Conservation (phyloP, 2,797 vertebrate species). For the Neosalanx taihuensis region DNA sequence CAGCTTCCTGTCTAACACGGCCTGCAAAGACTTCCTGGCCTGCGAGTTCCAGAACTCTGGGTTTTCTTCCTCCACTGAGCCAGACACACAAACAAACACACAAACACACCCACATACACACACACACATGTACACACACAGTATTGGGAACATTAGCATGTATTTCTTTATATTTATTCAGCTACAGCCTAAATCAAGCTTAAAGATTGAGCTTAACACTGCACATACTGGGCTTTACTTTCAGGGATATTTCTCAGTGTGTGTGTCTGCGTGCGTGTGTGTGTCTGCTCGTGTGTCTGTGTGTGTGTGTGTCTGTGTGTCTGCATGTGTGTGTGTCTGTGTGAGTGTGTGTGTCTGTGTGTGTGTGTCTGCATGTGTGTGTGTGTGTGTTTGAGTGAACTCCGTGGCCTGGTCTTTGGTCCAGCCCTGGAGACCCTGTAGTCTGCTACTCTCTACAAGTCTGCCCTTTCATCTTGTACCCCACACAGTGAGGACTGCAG, state of each 20-base stretch:
- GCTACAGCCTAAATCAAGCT: background rate
- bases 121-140: conserved; percentile 1
- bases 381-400: conserved; percentile 23
- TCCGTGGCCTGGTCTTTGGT: conserved; percentile 8
- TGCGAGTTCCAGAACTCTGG: conserved; percentile 74
- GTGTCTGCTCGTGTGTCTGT: conserved; percentile 13
- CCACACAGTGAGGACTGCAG: conserved; percentile 8
- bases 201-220: background rate
- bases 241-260: too few species aligned
- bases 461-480: conserved; percentile 26
- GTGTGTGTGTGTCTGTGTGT: conserved; percentile 21
- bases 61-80: conserved; percentile 70
- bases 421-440: conserved; percentile 1
- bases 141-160: background rate
- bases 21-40: conserved; percentile 59
- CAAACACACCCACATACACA: background rate
- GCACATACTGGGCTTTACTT: background rate
- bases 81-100: conserved; percentile 1
- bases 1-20: conserved; percentile 54
- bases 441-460: conserved; percentile 22
- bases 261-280: conserved; percentile 42
- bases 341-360: background rate
- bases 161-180: background rate
- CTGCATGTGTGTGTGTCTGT: conserved; percentile 11
- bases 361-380: conserved; percentile 13